Percentiles rank a stretch among this genome's conserved stretches.
These are phyloP conservation scores for Ornithoptera alexandrae DNA, from an alignment of 2,888 invertebrate species.

Conservation along the genomic window DNA sequence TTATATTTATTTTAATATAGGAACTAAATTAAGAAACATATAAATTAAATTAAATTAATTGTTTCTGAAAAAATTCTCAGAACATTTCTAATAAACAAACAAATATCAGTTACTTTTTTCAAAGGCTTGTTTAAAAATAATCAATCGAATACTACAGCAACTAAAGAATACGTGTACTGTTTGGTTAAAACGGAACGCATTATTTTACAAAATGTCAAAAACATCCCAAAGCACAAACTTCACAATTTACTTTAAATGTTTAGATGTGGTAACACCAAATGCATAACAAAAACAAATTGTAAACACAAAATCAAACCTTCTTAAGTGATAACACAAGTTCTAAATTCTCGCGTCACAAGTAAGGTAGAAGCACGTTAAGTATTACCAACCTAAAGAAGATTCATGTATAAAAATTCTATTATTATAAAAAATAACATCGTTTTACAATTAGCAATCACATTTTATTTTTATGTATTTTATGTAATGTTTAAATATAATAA, in stretches of 20 bases:
- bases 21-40: no score
- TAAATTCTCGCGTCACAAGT: conserved; percentile 6
- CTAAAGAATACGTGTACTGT: neutral
- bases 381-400: conserved; percentile 23
- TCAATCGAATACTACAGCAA: neutral
- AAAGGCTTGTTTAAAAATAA: neutral
- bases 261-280: conserved; percentile 33
- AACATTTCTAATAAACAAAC: no score
- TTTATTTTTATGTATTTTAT: neutral
- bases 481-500: neutral
- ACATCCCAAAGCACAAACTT: conserved; percentile 39
- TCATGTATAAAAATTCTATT: neutral
- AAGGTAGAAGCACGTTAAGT: neutral
- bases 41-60: no score
- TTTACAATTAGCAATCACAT: no score
- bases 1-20: no score
- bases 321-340: neutral
- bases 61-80: no score
- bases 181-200: conserved; percentile 28
- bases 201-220: conserved; percentile 43
- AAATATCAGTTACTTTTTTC: no score
- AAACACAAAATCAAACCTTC: conserved; percentile 23
- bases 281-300: conserved; percentile 18
- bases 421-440: neutral
- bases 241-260: conserved; percentile 36